phyloP scores from a whole-genome alignment of 1,140 invertebrate genomes.

The Brachionus manjavacas region DNA sequence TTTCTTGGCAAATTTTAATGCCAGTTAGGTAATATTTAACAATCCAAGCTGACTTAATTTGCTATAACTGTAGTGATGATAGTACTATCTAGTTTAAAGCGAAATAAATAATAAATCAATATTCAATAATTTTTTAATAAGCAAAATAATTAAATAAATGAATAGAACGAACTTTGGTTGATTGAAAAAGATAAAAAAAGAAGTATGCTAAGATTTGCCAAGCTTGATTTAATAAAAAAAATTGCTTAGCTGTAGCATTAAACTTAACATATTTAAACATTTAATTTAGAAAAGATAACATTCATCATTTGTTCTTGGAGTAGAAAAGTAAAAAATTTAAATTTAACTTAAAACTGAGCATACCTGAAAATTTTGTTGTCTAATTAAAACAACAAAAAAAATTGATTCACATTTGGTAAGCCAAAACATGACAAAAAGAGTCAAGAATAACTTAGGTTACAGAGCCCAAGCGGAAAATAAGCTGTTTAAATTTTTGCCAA shows the following conservation, averaged over 20 bases:
- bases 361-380: background rate
- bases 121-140: background rate
- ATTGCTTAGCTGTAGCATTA: background rate
- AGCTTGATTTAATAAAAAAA: background rate
- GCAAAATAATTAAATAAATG: background rate
- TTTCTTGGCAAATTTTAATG: background rate
- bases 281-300: background rate
- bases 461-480: background rate
- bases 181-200: background rate
- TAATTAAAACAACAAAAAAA: background rate
- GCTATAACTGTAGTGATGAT: background rate
- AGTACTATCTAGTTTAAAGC: background rate
- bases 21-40: no score
- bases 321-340: no score
- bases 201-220: background rate
- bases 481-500: background rate
- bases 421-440: no score
- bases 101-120: background rate
- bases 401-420: background rate
- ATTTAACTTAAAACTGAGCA: background rate
- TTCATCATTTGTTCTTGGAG: background rate
- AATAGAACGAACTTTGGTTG: background rate
- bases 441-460: background rate
- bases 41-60: background rate
- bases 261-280: background rate